These are phyloP conservation scores for Acleris laterana DNA, from an alignment of 2,888 invertebrate genomes.

Conservation along the genomic window DNA sequence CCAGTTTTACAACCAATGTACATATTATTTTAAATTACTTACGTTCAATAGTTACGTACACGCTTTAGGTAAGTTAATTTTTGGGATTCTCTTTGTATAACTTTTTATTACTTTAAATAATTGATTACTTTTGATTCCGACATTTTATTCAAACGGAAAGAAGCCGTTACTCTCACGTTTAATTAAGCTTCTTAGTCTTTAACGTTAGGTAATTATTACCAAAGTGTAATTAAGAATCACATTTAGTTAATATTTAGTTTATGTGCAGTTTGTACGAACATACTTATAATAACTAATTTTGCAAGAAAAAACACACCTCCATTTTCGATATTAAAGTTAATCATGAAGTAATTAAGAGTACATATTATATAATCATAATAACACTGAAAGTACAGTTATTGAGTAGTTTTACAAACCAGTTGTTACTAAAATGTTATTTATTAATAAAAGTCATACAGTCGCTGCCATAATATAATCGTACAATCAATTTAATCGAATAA, in stretches of 20 bases:
- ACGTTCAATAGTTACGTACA: slow-evolving; percentile 28
- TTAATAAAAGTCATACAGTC: slow-evolving; percentile 32
- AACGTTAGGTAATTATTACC: slow-evolving; percentile 80
- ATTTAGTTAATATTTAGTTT: slow-evolving; percentile 59
- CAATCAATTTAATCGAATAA: slow-evolving; percentile 38
- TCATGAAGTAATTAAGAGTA: slow-evolving; percentile 6
- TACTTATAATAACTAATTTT: slow-evolving; percentile 11
- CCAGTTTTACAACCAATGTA: slow-evolving; percentile 28
- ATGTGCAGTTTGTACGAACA: slow-evolving; percentile 35
- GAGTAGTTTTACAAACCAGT: slow-evolving; percentile 17
- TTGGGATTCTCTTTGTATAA: slow-evolving; percentile 23
- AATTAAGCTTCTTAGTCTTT: slow-evolving; percentile 60
- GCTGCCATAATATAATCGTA: slow-evolving; percentile 39
- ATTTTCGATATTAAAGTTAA: slow-evolving; percentile 4
- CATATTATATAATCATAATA: slow-evolving; percentile 5
- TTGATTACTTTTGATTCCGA: slow-evolving; percentile 43
- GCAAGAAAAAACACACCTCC: background rate
- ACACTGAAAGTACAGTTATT: slow-evolving; percentile 9
- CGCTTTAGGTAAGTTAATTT: slow-evolving; percentile 20
- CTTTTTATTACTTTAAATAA: slow-evolving; percentile 45
- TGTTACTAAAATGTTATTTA: slow-evolving; percentile 24
- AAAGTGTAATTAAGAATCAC: slow-evolving; percentile 81
- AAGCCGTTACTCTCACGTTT: slow-evolving; percentile 59
- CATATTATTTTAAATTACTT: slow-evolving; percentile 37
- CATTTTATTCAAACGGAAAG: slow-evolving; percentile 1